phyloP scores from a whole-genome alignment of 2,888 invertebrate genomes.

The Mythimna albipuncta region DNA sequence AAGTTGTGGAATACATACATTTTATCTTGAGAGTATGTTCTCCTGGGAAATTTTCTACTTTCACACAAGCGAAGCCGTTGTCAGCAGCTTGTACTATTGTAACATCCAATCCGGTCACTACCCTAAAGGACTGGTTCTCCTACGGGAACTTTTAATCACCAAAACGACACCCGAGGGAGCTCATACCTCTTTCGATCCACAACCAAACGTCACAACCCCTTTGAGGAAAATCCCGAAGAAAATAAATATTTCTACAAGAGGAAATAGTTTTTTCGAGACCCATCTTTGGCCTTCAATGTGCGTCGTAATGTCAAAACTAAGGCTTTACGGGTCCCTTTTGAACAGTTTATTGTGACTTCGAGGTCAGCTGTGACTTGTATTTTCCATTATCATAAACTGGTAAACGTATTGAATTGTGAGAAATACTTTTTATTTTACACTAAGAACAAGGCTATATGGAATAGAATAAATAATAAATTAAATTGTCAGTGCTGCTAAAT shows the following conservation, averaged over 20 bases:
- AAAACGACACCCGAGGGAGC: constrained; percentile 1
- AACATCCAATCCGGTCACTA: not conserved
- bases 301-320: constrained; percentile 24
- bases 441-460: not conserved
- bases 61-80: not conserved
- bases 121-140: not conserved
- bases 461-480: too few relatives aligned
- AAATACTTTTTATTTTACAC: constrained; percentile 21
- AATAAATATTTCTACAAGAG: constrained; percentile 31
- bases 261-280: constrained; percentile 43
- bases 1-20: too few relatives aligned
- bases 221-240: constrained; percentile 31
- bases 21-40: too few relatives aligned
- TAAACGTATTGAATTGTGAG: constrained; percentile 7
- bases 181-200: not conserved
- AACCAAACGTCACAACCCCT: constrained; percentile 12
- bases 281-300: constrained; percentile 30
- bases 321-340: constrained; percentile 27
- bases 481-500: too few relatives aligned
- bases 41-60: not conserved
- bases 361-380: constrained; percentile 30
- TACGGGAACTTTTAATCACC: not conserved
- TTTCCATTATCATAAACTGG: constrained; percentile 34
- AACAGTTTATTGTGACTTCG: constrained; percentile 36
- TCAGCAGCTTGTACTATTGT: not conserved